phyloP scores from a whole-genome alignment of 2,113 vertebrate species.

The Neogobius melanostomus region DNA sequence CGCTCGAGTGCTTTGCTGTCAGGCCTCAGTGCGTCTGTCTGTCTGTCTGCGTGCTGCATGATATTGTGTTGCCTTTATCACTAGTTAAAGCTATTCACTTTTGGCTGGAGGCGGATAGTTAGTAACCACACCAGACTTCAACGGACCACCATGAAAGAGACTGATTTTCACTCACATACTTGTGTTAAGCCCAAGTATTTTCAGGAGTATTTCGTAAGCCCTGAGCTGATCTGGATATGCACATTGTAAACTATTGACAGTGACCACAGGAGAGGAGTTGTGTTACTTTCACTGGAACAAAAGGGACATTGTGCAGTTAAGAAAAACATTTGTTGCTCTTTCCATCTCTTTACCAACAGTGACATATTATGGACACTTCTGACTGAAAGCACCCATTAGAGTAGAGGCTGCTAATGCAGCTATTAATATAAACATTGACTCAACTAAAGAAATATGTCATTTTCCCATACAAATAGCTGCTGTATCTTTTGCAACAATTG shows the following conservation, averaged over 20 bases:
- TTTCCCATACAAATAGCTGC: too few species aligned
- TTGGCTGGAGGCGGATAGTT: conserved; percentile 1
- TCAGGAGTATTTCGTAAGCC: neutral
- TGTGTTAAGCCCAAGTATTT: neutral
- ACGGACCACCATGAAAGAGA: neutral
- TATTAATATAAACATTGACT: neutral
- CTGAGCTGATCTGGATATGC: neutral
- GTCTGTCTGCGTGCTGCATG: neutral
- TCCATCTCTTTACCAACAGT: neutral
- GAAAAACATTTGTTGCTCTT: conserved; percentile 20
- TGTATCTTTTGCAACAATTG: too few species aligned
- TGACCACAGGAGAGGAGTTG: neutral
- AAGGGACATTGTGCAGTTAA: conserved; percentile 41
- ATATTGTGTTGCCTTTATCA: neutral
- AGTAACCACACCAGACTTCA: neutral
- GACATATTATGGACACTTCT: conserved; percentile 19
- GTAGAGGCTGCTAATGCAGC: neutral
- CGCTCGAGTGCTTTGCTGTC: neutral
- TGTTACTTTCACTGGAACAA: conserved; percentile 50
- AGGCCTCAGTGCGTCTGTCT: neutral
- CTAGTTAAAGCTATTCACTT: neutral
- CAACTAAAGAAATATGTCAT: too few species aligned
- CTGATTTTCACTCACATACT: neutral
- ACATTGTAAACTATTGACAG: conserved; percentile 3
- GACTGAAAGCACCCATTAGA: neutral